Evolutionary conservation across 2,797 vertebrate genomes (phyloP), one percentile per base, ranked within the genome.

Genomic region (Spondyliosoma cantharus): DNA sequence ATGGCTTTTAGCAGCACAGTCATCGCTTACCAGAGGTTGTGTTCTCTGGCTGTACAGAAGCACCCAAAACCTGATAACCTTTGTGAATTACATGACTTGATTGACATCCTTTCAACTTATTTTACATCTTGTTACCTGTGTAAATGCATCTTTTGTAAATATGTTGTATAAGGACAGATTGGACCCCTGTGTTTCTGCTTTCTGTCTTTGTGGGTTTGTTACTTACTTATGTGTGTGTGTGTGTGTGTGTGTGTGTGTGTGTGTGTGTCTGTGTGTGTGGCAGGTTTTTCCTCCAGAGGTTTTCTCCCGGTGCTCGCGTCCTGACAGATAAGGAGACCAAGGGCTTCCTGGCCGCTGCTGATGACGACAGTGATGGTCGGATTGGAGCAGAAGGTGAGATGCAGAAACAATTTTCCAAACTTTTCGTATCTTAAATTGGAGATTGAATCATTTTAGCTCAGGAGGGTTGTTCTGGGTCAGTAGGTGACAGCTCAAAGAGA

Each of bases 241-340:
- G 54, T 66, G 53, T 53, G 14, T 15, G 4, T 27, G 27, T 75
- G 27, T 61, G 24, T 64, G 3, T 20, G 27, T 17, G 16, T 75
- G 27, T 60, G 24, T 64, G 3, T 20, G 37, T 17, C 15, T 78
- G 22, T 70, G 54, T 66, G 53, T 53, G 15, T 16, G 4, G 53
- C 82, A 99, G 98, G 93, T 98, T 94, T 93, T 97, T 99, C 93
- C 96, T 99, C 78, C 97, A 98, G 96, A 96, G 95, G 90, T 99
- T 99, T 91, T 93, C 94, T 61, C 81, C 95, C 0, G 94, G 95
- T 45, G 97, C 97, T 83, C 96, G 98, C 49, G 94, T 95, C 67
- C 92, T 99, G 90, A 98, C 96, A 0, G 79, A 93, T 70, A 95
- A 94, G 76, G 98, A 99, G 94, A 97, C 96, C 86, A 97, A 96